Evolutionary conservation across 2,888 invertebrate genomes (phyloP).

Genomic region (Brachynemurus nebulosus): DNA sequence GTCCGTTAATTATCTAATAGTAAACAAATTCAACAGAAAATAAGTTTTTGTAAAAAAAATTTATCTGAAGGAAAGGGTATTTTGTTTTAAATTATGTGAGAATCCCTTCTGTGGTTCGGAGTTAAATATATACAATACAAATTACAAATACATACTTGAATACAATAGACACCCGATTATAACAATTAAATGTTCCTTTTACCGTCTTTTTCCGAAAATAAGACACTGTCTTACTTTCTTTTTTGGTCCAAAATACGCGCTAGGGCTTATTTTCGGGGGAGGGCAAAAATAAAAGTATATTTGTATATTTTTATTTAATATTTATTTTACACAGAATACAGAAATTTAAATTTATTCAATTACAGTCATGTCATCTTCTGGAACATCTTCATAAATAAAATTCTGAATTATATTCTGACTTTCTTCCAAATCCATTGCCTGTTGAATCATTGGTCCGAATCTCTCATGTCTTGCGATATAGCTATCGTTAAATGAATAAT

Average conservation of each 20-base stretch:
- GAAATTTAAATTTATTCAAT: constrained; percentile 6
- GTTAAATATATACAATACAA: too few relatives aligned
- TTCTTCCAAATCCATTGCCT: background rate
- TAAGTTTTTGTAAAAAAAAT: too few relatives aligned
- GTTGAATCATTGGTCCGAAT: background rate
- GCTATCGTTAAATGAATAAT: constrained; percentile 12
- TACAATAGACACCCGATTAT: too few relatives aligned
- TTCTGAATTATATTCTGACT: constrained; percentile 5
- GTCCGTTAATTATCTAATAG: too few relatives aligned
- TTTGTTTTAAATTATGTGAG: too few relatives aligned
- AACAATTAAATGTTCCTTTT: too few relatives aligned
- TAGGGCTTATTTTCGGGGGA: constrained; percentile 7
- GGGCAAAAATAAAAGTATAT: background rate
- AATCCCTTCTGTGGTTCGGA: too few relatives aligned
- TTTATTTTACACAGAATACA: background rate
- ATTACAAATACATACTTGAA: too few relatives aligned
- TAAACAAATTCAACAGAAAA: too few relatives aligned
- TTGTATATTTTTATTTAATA: background rate
- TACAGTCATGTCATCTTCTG: constrained; percentile 10
- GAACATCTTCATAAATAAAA: constrained; percentile 10
- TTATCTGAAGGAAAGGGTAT: too few relatives aligned
- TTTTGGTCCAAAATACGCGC: constrained; percentile 3
- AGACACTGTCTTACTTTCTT: constrained; percentile 8
- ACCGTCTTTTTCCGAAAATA: constrained; percentile 9
- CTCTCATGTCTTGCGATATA: constrained; percentile 9